Percentiles rank a stretch among this genome's conserved stretches.
Evolutionary conservation across 2,888 invertebrate species (phyloP).

Genomic region (Notodonta dromedarius): DNA sequence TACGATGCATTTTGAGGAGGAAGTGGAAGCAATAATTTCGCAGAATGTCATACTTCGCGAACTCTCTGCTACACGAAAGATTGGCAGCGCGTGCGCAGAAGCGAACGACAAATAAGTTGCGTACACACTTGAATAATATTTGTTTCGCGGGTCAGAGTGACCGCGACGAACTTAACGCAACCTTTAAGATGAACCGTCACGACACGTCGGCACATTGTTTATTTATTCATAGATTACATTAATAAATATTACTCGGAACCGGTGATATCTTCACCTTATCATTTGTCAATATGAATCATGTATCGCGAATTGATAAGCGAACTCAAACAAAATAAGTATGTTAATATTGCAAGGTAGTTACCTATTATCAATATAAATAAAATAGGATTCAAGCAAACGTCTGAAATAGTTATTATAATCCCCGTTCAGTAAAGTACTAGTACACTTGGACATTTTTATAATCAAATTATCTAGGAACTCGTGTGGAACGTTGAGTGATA

Average conservation of each 20-base stretch:
- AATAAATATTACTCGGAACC: constrained; percentile 11
- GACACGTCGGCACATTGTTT: background rate
- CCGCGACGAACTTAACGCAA: constrained; percentile 3
- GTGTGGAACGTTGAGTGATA: background rate
- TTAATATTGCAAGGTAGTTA: background rate
- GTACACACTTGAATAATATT: constrained; percentile 18
- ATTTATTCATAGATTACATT: constrained; percentile 14
- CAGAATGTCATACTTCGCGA: constrained; percentile 22
- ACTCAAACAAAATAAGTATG: background rate
- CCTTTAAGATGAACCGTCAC: constrained; percentile 2
- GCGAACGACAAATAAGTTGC: constrained; percentile 20
- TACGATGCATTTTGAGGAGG: constrained; percentile 24
- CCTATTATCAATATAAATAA: background rate
- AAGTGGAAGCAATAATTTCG: constrained; percentile 14
- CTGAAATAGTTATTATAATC: too few species aligned
- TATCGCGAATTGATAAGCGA: constrained; percentile 10
- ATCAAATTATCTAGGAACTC: too few species aligned
- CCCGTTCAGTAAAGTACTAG: too few species aligned
- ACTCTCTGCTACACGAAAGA: constrained; percentile 25
- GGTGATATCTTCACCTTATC: constrained; percentile 23
- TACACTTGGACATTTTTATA: too few species aligned
- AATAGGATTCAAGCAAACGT: too few species aligned
- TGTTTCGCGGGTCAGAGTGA: constrained; percentile 14
- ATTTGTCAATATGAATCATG: constrained; percentile 27
- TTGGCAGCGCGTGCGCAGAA: constrained; percentile 32